Evolutionary conservation across 2,888 invertebrate species (phyloP).

Genomic region (Agonopterix arenella): DNA sequence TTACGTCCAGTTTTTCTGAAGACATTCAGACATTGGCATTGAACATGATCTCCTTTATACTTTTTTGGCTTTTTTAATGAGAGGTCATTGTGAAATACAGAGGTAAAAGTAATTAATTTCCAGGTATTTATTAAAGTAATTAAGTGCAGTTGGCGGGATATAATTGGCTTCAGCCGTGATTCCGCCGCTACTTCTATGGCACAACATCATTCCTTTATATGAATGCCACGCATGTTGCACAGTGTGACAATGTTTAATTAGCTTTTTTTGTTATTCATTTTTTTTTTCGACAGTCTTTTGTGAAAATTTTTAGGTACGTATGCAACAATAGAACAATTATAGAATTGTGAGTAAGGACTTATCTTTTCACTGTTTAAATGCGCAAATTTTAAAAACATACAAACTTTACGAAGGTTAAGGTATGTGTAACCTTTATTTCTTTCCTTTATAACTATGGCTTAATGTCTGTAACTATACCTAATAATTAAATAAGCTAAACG

Average conservation of each 20-base stretch:
- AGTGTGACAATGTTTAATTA: constrained; percentile 2
- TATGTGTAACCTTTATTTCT: too few relatives aligned
- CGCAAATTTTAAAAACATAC: too few relatives aligned
- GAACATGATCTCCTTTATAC: constrained; percentile 23
- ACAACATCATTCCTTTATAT: constrained; percentile 4
- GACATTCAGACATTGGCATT: constrained; percentile 38
- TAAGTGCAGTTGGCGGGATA: constrained; percentile 7
- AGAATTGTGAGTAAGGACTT: too few relatives aligned
- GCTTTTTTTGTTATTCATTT: not conserved
- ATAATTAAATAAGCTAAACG: too few relatives aligned
- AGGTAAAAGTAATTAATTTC: constrained; percentile 3
- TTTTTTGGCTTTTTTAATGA: constrained; percentile 12
- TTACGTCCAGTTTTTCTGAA: constrained; percentile 22
- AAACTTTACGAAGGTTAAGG: too few relatives aligned
- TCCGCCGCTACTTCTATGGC: constrained; percentile 11
- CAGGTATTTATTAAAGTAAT: constrained; percentile 9
- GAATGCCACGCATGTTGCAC: constrained; percentile 4
- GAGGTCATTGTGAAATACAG: constrained; percentile 11
- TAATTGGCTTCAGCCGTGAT: constrained; percentile 14
- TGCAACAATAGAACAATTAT: too few relatives aligned
- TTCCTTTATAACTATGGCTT: too few relatives aligned
- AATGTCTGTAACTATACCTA: too few relatives aligned
- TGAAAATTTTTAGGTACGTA: too few relatives aligned
- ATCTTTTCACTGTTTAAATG: too few relatives aligned
- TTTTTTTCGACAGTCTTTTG: too few relatives aligned